Percentiles rank a stretch among this genome's conserved stretches.
phyloP scores from a whole-genome alignment of 2,888 invertebrate genomes.

The Nudaria mundana region DNA sequence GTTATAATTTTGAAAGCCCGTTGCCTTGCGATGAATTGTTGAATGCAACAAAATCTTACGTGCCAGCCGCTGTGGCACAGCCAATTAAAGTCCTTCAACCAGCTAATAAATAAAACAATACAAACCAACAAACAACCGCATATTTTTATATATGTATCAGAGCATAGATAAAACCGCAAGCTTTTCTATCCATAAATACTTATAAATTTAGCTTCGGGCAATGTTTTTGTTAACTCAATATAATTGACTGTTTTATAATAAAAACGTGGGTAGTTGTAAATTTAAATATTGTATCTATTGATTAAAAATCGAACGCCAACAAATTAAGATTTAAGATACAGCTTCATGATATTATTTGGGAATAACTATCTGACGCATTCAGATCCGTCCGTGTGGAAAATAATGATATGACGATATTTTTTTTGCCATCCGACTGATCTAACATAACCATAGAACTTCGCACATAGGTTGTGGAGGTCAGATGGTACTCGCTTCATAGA shows the following conservation, averaged over 20 bases:
- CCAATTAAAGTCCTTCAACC: no score
- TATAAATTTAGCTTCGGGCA: slow-evolving; percentile 48
- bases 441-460: no score
- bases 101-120: slow-evolving; percentile 2
- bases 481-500: no score
- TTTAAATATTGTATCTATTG: slow-evolving; percentile 42
- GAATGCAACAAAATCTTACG: no score
- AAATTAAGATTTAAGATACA: slow-evolving; percentile 17
- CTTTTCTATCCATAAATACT: slow-evolving; percentile 56
- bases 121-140: slow-evolving; percentile 3
- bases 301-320: slow-evolving; percentile 28
- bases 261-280: slow-evolving; percentile 37
- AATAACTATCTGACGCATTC: background rate
- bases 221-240: slow-evolving; percentile 35
- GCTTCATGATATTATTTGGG: slow-evolving; percentile 9
- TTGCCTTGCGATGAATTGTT: no score
- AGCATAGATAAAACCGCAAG: slow-evolving; percentile 45
- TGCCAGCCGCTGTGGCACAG: no score
- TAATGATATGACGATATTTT: no score
- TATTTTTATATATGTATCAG: slow-evolving; percentile 24
- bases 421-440: no score
- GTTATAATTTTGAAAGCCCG: no score
- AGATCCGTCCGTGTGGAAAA: no score
- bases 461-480: no score
- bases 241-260: slow-evolving; percentile 44